A percentile compares a stretch with the other conserved stretches of the same genome.
Conservation (phyloP, 1,140 invertebrate species). For the Tachypleus tridentatus region DNA sequence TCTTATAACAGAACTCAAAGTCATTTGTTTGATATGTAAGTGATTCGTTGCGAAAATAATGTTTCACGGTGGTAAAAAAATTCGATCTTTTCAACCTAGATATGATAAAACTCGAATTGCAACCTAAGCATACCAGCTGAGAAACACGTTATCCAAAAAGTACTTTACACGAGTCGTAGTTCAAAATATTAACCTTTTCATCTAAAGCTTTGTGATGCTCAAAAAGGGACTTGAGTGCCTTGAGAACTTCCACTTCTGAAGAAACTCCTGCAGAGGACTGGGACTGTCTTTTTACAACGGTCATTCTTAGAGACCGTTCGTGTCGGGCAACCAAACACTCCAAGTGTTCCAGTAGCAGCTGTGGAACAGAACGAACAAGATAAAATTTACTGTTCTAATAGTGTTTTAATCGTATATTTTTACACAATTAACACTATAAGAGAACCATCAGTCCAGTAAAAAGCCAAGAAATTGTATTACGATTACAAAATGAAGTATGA, state of each 20-base stretch:
- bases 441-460: no score
- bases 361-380: conserved; percentile 13
- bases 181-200: conserved; percentile 65
- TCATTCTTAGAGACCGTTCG: conserved; percentile 96
- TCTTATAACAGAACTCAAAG: no score
- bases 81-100: no score
- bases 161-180: conserved; percentile 30
- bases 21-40: no score
- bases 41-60: no score
- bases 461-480: not conserved
- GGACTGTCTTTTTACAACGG: conserved; percentile 94
- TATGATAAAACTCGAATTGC: no score
- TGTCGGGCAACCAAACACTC: conserved; percentile 98
- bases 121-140: no score
- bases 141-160: no score
- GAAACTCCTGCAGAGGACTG: conserved; percentile 95
- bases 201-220: conserved; percentile 99
- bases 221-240: conserved; percentile 97
- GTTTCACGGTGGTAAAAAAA: no score
- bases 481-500: not conserved
- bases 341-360: conserved; percentile 94
- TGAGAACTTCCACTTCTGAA: conserved; percentile 98
- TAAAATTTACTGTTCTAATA: no score
- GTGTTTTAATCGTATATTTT: no score
- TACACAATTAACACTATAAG: no score